Conservation (phyloP, 2,113 vertebrate species). For the Dasyornis broadbenti region DNA sequence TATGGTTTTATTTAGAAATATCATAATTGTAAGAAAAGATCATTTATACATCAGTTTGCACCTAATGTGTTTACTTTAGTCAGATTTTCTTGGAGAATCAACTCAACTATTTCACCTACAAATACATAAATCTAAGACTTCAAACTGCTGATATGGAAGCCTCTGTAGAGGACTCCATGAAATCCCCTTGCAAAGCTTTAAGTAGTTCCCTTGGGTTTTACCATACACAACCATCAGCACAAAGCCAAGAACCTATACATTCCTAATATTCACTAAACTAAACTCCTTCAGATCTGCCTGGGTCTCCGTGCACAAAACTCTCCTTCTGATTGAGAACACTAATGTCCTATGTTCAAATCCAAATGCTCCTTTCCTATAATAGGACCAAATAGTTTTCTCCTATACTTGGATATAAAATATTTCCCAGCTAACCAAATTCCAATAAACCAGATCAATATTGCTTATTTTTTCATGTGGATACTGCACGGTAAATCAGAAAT, state of each 20-base stretch:
- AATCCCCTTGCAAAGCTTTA: not conserved
- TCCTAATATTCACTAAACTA: not conserved
- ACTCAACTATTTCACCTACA: not conserved
- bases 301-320: not conserved
- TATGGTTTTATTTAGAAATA: not conserved
- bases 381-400: not conserved
- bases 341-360: not conserved
- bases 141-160: not conserved
- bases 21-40: not conserved
- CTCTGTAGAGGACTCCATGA: not conserved
- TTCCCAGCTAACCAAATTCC: not conserved
- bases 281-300: not conserved
- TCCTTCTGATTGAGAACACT: not conserved
- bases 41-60: not conserved
- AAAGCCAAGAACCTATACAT: not conserved
- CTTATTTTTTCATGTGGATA: not conserved
- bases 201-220: not conserved
- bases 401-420: not conserved
- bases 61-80: not conserved
- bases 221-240: accelerated
- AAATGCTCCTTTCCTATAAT: not conserved
- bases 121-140: not conserved
- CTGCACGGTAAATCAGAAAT: not conserved
- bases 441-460: not conserved
- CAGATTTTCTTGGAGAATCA: not conserved